Base-by-base conservation (phyloP, 2,888 invertebrate species). In the Drosophila acutilabella region DNA sequence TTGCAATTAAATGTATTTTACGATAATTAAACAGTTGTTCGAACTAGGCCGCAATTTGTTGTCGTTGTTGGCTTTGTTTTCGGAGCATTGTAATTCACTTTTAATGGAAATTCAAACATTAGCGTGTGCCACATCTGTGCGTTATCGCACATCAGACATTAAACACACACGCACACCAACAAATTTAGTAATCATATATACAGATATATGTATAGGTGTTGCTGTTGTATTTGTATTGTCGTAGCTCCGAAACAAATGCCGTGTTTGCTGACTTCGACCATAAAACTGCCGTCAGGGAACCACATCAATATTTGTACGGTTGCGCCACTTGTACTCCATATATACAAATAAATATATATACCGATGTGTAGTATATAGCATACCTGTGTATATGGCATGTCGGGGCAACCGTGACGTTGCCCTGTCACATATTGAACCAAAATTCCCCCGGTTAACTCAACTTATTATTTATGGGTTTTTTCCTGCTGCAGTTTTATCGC, bases 41-140 rank as follows among this genome's bases (percentile, higher is more conserved):
- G 26, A 67, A 16, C 40, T 44, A 44, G 33, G 44, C 30, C 40
- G 36, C 48, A 67, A 59, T 72, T 67, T 6, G 30, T 30, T 8
- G 30, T 2, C 45, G 58, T 60, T 42, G 48, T 33, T 60, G 26
- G 44, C 41, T 51, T 67, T 68, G 65, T 70, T 66, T 60, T 67
- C 26, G 52, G 69, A 30, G 36, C 41, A 59, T 64, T 67, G 51
- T 75, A 81, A 84, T 78, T 67, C 54, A 58, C 45, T 44, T 77
- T 81, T 84, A 84, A 87, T 87, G 71, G 79, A 51, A 62, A 53
- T 44, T 57, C 60, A 76, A 79, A 74, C 68, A 62, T 48, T 45
- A 40, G 16, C 68, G 68, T 62, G 50, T 64, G 54, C 42, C 51
- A 61, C 69, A 58, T 59, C 53, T 64, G 62, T 60, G 53, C 53